Evolutionary conservation across 1,140 invertebrate species (phyloP).

Genomic region (Drosophila kikkawai): DNA sequence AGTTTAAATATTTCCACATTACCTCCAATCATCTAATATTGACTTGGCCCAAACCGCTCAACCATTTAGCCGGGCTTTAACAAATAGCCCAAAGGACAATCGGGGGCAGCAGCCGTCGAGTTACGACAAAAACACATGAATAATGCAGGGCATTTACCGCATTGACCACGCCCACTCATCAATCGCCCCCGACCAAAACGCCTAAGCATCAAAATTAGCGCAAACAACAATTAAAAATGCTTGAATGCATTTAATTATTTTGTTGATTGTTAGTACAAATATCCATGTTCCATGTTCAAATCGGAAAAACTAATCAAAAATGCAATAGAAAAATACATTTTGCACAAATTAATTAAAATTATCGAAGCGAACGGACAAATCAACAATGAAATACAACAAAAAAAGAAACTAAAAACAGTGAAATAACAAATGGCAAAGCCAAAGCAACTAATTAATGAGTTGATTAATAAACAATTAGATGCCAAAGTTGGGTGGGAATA

Average conservation of each 20-base stretch:
- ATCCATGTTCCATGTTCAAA: conserved; percentile 38
- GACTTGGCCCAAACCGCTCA: conserved; percentile 12
- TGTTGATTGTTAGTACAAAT: conserved; percentile 71
- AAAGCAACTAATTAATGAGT: conserved; percentile 58
- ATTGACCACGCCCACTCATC: conserved; percentile 18
- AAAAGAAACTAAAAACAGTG: conserved; percentile 21
- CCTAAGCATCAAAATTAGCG: conserved; percentile 76
- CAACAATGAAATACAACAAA: conserved; percentile 28
- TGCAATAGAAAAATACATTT: conserved; percentile 65
- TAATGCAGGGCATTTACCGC: conserved; percentile 57
- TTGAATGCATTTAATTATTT: conserved; percentile 83
- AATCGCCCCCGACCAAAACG: neutral
- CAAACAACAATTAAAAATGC: conserved; percentile 79
- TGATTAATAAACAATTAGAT: conserved; percentile 74
- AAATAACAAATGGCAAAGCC: conserved; percentile 46
- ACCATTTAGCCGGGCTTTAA: conserved; percentile 12
- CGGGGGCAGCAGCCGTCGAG: conserved; percentile 23
- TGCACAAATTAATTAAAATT: conserved; percentile 74
- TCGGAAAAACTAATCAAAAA: conserved; percentile 76
- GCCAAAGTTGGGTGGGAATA: conserved; percentile 12
- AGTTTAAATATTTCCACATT: conserved; percentile 19
- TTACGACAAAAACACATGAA: conserved; percentile 56
- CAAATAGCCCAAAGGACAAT: conserved; percentile 42
- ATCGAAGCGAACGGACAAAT: conserved; percentile 54
- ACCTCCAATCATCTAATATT: conserved; percentile 23